Evolutionary conservation across 2,888 invertebrate genomes (phyloP), one percentile per base, ranked within the genome.

Genomic region (Polymixis flavicincta): DNA sequence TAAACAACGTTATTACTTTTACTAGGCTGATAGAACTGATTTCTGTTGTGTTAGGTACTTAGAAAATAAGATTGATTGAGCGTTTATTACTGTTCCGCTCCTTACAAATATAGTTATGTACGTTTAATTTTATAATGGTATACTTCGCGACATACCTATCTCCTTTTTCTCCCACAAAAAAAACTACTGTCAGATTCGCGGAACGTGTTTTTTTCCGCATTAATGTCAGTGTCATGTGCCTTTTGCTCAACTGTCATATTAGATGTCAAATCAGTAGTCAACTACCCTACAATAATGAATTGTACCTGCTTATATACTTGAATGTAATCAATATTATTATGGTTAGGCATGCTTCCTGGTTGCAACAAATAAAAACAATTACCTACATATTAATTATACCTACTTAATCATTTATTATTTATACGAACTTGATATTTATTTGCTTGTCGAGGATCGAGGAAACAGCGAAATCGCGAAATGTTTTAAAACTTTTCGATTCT

Each of bases 1-100:
- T 82, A 80, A 76, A 80, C 82, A 77, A 28, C 67, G 63, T 67
- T 79, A 73, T 79, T 68, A 66, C 57, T 79, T 79, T 54, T 66
- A 59, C 48, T 66, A 48, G 22, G 17, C 50, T 61, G 52, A 61
- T 80, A 64, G 19, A 77, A 71, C 28, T 22, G 45, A 61, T 64
- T 78, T 57, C 32, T 68, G 48, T 83, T 68, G 57, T 60, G 32
- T 55, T 55, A n/a, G n/a, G n/a, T n/a, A 9, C 54, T 42, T 54
- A 32, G n/a, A 60, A 28, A 66, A 57, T 42, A 45, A 68, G 9
- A 64, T 37, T 59, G 14, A 54, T 42, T 54, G 28, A n/a, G 45
- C 7, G 13, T 64, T 22, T 42, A n/a, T 65, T 57, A 48, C 22
- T 37, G 55, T 73, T 25, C 48, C 48, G 19, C 14, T 45, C 7